Evolutionary conservation across 2,797 vertebrate genomes (phyloP), one percentile per base, ranked within the genome.

Genomic region (Podarcis siculus): DNA sequence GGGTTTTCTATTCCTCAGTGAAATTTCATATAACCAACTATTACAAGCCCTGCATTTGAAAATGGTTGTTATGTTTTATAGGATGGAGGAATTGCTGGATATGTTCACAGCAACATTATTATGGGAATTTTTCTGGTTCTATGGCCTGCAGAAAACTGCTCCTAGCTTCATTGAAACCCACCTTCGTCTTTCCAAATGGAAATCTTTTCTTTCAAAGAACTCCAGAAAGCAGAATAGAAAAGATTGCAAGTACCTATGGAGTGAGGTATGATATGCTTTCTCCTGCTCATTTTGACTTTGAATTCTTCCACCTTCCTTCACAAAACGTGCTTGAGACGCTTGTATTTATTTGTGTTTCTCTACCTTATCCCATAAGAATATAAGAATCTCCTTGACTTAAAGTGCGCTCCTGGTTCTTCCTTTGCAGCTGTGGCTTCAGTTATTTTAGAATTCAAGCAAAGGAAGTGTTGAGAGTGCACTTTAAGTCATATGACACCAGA

Each of bases 61-160:
- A 72, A 10, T 69, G 30, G 39, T 58, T 32, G n/a, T 80, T 80
- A 45, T 67, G 37, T 76, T 25, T 89, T 64, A 66, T 90, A 94
- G 89, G 79, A 0, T 92, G 92, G 83, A 86, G 83, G 81, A 58
- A 67, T 85, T 83, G 91, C 83, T 83, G 69, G 85, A 8, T 91
- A 23, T 42, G 49, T 7, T 55, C 81, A 35, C 83, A 73, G 23
- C 78, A 13, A 8, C 17, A 27, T 61, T 82, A 66, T 79, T 17
- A 61, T 55, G 78, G 66, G 32, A 85, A 32, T 39, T 61, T n/a
- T 39, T 8, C 78, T 84, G 35, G 0, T 69, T 85, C 72, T 67
- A 45, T 45, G 27, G 13, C 19, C 21, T 39, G 32, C 76, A 84
- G 45, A 90, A 80, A 87, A 84, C 42, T 42, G 49, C 27, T 35